A percentile compares a stretch with the other conserved stretches of the same genome.
Evolutionary conservation across 2,797 vertebrate species (phyloP).

Genomic region (Myotis daubentonii): DNA sequence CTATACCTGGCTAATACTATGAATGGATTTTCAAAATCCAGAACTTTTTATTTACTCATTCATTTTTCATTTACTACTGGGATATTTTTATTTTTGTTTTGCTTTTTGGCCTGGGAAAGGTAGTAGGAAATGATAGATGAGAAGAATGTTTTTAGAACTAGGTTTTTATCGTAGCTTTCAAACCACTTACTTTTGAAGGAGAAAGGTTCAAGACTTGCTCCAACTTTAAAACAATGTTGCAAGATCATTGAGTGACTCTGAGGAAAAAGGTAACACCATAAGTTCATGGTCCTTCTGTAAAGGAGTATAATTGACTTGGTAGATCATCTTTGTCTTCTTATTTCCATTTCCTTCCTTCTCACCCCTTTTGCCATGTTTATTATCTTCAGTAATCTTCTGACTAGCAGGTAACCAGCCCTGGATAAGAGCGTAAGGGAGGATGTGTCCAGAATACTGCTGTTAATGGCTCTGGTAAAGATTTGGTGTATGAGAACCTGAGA

Average conservation of each 20-base stretch:
- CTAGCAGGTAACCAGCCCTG: neutral
- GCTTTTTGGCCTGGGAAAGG: neutral
- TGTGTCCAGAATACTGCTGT: neutral
- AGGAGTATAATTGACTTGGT: neutral
- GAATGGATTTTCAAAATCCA: neutral
- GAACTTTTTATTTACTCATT: slow-evolving; percentile 3
- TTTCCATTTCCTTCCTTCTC: neutral
- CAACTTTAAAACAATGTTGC: neutral
- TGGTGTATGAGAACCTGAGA: neutral
- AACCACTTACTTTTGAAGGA: neutral
- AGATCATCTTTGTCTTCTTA: neutral
- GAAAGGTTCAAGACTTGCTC: neutral
- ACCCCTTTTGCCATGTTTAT: neutral
- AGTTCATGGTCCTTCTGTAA: neutral
- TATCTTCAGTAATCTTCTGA: neutral
- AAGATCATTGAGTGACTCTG: neutral
- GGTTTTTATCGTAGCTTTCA: neutral
- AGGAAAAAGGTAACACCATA: neutral
- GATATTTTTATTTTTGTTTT: slow-evolving; percentile 19
- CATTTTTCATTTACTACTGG: neutral
- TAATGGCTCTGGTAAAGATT: neutral
- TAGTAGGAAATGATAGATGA: neutral
- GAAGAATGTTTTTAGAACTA: neutral
- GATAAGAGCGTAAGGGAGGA: neutral
- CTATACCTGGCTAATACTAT: neutral